phyloP scores from a whole-genome alignment of 2,113 vertebrate species.

The Seriola rivoliana region DNA sequence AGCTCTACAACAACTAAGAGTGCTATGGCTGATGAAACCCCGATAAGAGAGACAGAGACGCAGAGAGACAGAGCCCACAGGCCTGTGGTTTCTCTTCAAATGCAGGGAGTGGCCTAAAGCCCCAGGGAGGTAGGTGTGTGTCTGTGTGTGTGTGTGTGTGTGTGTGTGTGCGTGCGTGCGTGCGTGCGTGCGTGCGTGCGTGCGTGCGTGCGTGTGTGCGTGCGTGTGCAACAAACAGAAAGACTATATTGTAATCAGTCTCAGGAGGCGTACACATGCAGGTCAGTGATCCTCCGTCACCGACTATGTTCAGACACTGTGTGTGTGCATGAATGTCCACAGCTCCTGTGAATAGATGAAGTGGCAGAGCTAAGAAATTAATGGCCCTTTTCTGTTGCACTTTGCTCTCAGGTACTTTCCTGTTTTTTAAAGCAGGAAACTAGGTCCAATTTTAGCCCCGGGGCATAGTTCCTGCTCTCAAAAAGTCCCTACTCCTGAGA shows the following conservation, averaged over 20 bases:
- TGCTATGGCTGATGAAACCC: not conserved
- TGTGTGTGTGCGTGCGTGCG: conserved; percentile 21
- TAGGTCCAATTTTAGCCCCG: not conserved
- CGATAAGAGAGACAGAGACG: not conserved
- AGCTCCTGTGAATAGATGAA: not conserved
- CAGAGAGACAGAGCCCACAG: not conserved
- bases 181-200: too few relatives aligned
- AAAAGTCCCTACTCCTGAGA: not conserved
- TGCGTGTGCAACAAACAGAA: not conserved
- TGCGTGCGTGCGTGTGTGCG: conserved; percentile 2
- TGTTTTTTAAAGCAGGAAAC: not conserved
- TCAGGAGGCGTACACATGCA: conserved; percentile 28
- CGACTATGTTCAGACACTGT: too few relatives aligned
- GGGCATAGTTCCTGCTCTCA: not conserved
- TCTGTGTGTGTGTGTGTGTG: conserved; percentile 8
- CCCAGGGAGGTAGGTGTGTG: conserved; percentile 1
- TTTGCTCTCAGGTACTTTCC: not conserved
- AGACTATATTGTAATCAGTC: conserved; percentile 37
- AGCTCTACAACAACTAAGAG: not conserved
- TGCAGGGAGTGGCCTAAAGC: conserved; percentile 40
- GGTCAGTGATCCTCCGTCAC: not conserved
- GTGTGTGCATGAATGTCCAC: not conserved
- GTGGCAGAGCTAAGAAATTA: not conserved
- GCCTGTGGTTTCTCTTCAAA: not conserved
- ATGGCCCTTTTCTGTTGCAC: not conserved